These are phyloP conservation scores for Branchipolynoe longqiensis DNA, from an alignment of 2,888 invertebrate species.

Conservation along the genomic window DNA sequence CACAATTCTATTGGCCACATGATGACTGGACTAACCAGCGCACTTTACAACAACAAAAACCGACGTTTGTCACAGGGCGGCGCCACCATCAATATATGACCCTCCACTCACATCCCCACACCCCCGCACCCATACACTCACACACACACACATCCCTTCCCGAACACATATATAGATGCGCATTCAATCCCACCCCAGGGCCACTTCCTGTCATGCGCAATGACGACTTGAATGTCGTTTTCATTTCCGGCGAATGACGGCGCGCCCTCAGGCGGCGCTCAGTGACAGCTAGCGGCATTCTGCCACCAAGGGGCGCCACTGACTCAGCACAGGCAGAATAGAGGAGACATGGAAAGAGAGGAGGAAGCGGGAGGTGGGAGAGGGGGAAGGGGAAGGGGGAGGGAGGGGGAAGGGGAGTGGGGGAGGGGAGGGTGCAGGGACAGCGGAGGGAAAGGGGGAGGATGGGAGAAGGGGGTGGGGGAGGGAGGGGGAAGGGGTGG, in stretches of 20 bases:
- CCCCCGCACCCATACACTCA: background rate
- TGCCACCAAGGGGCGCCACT: too few relatives aligned
- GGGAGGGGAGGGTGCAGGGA: too few relatives aligned
- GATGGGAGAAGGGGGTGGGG: too few relatives aligned
- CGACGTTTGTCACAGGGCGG: too few relatives aligned
- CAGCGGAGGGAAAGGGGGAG: too few relatives aligned
- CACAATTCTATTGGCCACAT: too few relatives aligned
- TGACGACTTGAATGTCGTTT: conserved; percentile 47
- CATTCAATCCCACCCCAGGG: background rate
- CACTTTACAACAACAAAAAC: too few relatives aligned
- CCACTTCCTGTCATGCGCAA: conserved; percentile 48
- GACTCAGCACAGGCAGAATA: too few relatives aligned
- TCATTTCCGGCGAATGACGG: conserved; percentile 39
- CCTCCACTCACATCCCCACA: background rate
- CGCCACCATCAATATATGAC: too few relatives aligned
- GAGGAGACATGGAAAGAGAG: background rate
- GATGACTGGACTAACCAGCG: too few relatives aligned
- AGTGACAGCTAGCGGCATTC: too few relatives aligned
- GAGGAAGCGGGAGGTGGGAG: background rate
- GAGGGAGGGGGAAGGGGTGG: too few relatives aligned
- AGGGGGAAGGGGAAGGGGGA: background rate
- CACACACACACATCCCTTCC: background rate
- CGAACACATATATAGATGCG: background rate
- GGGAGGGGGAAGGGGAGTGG: background rate
- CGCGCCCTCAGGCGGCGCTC: background rate